These are phyloP conservation scores for Catagonus wagneri DNA, from an alignment of 2,113 vertebrate genomes.

Conservation along the genomic window DNA sequence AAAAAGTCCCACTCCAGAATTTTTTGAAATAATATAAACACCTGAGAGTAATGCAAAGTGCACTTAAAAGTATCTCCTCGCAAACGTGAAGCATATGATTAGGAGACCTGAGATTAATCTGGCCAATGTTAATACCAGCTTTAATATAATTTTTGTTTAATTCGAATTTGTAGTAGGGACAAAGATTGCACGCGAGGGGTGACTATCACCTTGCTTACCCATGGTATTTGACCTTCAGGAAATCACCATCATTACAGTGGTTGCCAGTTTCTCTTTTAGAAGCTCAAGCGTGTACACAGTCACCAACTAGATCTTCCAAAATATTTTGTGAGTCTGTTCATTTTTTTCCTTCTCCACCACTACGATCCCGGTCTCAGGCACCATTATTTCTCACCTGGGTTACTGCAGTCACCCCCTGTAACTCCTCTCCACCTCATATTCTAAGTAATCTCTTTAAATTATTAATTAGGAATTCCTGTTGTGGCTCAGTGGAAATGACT, in stretches of 20 bases:
- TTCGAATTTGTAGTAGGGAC: not conserved
- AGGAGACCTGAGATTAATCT: not conserved
- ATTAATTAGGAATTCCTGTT: not conserved
- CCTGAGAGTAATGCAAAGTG: not conserved
- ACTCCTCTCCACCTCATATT: not conserved
- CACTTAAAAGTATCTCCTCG: not conserved
- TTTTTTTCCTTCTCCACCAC: not conserved
- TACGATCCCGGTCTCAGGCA: not conserved
- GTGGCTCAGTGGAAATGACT: too few species aligned
- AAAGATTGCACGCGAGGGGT: not conserved
- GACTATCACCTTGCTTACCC: not conserved
- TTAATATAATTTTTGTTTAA: slow-evolving; percentile 35
- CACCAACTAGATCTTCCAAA: not conserved
- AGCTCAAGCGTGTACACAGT: not conserved
- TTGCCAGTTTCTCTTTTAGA: not conserved
- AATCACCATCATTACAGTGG: not conserved
- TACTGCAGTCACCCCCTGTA: not conserved
- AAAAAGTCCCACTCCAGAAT: not conserved
- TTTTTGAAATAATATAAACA: slow-evolving; percentile 27
- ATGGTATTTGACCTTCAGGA: slow-evolving; percentile 32
- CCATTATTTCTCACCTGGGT: not conserved
- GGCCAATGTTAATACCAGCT: not conserved
- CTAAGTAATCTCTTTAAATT: not conserved
- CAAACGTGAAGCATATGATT: not conserved
- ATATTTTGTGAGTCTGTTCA: not conserved